Evolutionary conservation across 2,888 invertebrate species (phyloP), one percentile per base, ranked within the genome.

Genomic region (Hydriomena furcata): DNA sequence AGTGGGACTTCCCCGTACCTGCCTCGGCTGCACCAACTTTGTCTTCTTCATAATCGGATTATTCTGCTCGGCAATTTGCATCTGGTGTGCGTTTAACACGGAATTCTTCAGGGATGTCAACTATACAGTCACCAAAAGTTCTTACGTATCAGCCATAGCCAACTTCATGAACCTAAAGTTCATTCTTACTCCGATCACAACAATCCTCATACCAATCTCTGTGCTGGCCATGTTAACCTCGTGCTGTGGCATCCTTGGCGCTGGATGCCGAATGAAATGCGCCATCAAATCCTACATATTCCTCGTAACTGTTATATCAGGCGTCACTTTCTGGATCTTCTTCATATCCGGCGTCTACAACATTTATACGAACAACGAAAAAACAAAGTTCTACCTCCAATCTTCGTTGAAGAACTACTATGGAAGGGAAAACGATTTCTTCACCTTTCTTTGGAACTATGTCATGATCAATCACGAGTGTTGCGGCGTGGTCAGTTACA

Each of bases 101-200:
- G 77, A 86, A 5, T 82, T 87, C 63, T 89, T 90, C 59, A 72
- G 66, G 6, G 84, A 84, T 36, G 82, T 90, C 0, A 87, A 88
- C 65, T 87, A 74, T 31, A 81, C 81, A 0, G 61, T 88, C n/a
- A 85, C 85, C 0, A 83, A 80, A 41, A 87, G 84, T 52, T 55
- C 75, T 0, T 32, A 73, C 7, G 83, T 88, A 0, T 58, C 66
- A 1, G 43, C 58, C 0, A 71, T 85, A 32, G 85, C 87, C 0
- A 66, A 76, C 37, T 82, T 87, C 42, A 74, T 88, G 8, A 86
- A 79, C 35, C 55, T 89, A 7, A 82, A 74, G 10, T 52, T 90
- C 1, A 82, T 86, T 80, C 34, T 79, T 0, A 84, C 81, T 0
- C 85, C 88, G 0, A 52, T 90, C 41, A 82, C 83, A 0, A 60